Conservation (phyloP, 2,888 invertebrate species). For the Leptinotarsa rubiginosa region DNA sequence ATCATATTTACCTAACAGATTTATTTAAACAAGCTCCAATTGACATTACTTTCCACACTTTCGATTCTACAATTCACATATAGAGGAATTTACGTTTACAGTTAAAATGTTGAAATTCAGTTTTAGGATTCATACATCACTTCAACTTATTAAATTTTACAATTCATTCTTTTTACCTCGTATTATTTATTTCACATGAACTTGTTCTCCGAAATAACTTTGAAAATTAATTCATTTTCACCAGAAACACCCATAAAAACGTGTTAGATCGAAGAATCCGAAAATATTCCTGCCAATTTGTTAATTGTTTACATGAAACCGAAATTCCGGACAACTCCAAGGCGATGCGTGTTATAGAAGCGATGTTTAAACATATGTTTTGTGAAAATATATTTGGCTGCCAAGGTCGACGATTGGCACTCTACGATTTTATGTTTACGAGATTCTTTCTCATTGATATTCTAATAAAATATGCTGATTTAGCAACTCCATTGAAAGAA, state of each 20-base stretch:
- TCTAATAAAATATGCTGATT: conserved; percentile 4
- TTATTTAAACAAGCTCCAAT: too few species aligned
- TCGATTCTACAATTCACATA: too few species aligned
- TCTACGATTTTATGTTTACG: conserved; percentile 15
- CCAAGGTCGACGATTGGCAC: conserved; percentile 27
- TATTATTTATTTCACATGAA: too few species aligned
- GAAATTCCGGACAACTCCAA: conserved; percentile 5
- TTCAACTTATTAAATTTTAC: too few species aligned
- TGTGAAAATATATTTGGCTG: conserved; percentile 29
- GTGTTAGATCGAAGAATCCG: not conserved
- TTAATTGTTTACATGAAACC: conserved; percentile 1
- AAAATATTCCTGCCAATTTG: not conserved
- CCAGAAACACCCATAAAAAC: too few species aligned
- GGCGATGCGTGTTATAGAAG: conserved; percentile 16
- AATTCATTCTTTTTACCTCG: too few species aligned
- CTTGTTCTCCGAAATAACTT: too few species aligned
- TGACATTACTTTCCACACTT: too few species aligned
- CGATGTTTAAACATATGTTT: conserved; percentile 18
- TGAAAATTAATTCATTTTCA: not conserved
- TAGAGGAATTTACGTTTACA: too few species aligned
- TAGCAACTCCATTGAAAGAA: conserved; percentile 2
- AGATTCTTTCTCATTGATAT: not conserved
- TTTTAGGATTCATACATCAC: too few species aligned
- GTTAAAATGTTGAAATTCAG: too few species aligned
- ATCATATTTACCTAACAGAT: too few species aligned